Conservation (phyloP, 2,888 invertebrate genomes). For the Phasia obesa region DNA sequence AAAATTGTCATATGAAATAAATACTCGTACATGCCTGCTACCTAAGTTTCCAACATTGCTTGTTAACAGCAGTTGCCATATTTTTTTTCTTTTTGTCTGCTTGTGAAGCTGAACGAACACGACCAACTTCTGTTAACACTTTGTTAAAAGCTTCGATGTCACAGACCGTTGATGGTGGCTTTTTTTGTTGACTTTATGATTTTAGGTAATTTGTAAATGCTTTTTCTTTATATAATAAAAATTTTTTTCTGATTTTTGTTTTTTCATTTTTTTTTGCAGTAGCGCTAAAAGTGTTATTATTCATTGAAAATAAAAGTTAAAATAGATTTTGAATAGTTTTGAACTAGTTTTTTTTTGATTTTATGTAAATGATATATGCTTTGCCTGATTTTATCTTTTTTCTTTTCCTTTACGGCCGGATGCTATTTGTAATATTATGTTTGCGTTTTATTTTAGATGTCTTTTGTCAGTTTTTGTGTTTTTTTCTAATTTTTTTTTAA, state of each 20-base stretch:
- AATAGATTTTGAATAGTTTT: constrained; percentile 67
- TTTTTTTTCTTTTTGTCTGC: not conserved
- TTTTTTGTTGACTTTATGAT: constrained; percentile 38
- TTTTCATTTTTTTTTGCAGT: constrained; percentile 9
- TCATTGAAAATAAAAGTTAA: constrained; percentile 29
- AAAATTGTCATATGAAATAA: constrained; percentile 65
- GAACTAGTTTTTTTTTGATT: constrained; percentile 64
- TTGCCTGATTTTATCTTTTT: constrained; percentile 4
- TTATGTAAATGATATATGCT: constrained; percentile 56
- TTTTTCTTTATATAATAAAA: constrained; percentile 4
- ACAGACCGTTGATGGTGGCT: constrained; percentile 6
- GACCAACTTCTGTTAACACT: constrained; percentile 51
- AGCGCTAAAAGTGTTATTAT: constrained; percentile 50
- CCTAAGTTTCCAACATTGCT: constrained; percentile 41
- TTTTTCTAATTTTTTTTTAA: too few species aligned
- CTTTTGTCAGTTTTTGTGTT: constrained; percentile 28
- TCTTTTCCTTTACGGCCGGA: constrained; percentile 41
- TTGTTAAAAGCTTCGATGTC: constrained; percentile 23
- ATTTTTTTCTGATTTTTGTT: constrained; percentile 4
- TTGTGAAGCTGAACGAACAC: constrained; percentile 16
- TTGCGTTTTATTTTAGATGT: constrained; percentile 8
- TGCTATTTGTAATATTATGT: constrained; percentile 38
- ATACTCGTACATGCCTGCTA: constrained; percentile 50
- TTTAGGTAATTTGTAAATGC: constrained; percentile 60
- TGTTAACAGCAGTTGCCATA: constrained; percentile 37